phyloP scores from a whole-genome alignment of 1,140 invertebrate genomes.

The Achatina immaculata region DNA sequence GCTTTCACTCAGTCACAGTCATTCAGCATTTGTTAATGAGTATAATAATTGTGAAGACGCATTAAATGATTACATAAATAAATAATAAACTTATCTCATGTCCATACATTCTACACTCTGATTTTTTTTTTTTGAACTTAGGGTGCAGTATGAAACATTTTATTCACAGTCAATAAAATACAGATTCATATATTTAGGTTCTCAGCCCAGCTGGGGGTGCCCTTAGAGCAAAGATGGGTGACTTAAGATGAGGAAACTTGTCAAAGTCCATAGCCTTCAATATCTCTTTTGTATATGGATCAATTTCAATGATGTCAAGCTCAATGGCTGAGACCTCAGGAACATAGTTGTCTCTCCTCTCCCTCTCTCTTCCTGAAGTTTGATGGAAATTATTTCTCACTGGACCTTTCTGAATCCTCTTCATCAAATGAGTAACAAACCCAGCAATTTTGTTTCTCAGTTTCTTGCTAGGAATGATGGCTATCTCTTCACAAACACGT shows the following conservation, averaged over 20 bases:
- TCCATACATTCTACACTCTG: too few species aligned
- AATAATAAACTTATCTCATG: too few species aligned
- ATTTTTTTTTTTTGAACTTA: too few species aligned
- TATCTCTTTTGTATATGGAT: slow-evolving; percentile 98
- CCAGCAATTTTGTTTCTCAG: slow-evolving; percentile 99
- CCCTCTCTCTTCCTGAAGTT: slow-evolving; percentile 98
- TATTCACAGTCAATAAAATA: background rate
- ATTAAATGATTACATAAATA: too few species aligned
- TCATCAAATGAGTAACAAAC: slow-evolving; percentile 99
- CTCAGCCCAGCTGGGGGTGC: slow-evolving; percentile 24
- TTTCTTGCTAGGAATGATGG: slow-evolving; percentile 97
- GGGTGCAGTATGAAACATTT: too few species aligned
- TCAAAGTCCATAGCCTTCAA: slow-evolving; percentile 85
- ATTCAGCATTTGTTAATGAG: too few species aligned
- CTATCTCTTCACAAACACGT: slow-evolving; percentile 98
- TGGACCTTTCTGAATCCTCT: slow-evolving; percentile 93
- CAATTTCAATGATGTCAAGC: slow-evolving; percentile 95
- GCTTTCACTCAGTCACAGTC: too few species aligned
- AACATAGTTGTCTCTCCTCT: slow-evolving; percentile 98
- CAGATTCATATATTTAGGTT: background rate
- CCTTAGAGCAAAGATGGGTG: slow-evolving; percentile 51
- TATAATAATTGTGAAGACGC: too few species aligned
- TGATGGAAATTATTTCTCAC: slow-evolving; percentile 99
- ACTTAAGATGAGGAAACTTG: slow-evolving; percentile 65
- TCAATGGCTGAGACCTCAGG: slow-evolving; percentile 96